phyloP scores from a whole-genome alignment of 2,797 vertebrate genomes.

The Percopsis omiscomaycus region DNA sequence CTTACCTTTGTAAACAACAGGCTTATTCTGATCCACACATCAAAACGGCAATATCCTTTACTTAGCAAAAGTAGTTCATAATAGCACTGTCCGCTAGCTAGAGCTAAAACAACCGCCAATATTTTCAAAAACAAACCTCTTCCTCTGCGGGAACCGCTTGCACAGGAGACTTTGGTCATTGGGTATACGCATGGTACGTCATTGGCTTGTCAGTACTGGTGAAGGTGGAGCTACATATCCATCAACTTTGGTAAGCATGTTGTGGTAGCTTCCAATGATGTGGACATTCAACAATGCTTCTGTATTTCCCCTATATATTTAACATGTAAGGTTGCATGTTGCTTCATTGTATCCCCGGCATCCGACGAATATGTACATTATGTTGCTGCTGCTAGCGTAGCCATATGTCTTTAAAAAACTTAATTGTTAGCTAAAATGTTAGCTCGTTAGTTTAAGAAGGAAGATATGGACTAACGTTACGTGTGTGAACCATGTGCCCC shows the following conservation, averaged over 20 bases:
- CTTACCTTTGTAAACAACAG: no score
- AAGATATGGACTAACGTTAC: no score
- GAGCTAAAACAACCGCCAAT: constrained; percentile 66
- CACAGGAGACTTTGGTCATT: constrained; percentile 25
- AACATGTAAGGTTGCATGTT: no score
- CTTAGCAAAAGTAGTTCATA: not conserved
- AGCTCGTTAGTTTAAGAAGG: no score
- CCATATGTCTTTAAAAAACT: no score
- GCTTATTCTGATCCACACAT: not conserved
- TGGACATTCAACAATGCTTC: not conserved
- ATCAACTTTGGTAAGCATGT: constrained; percentile 27
- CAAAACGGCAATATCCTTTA: not conserved
- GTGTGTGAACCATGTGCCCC: no score
- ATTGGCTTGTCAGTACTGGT: not conserved
- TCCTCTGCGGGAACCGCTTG: constrained; percentile 60
- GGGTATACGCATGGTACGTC: constrained; percentile 25
- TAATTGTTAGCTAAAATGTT: no score
- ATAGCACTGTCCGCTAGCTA: not conserved
- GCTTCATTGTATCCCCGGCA: no score
- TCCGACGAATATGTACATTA: no score
- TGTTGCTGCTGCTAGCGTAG: no score
- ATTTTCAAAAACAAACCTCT: constrained; percentile 77
- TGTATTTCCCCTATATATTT: not conserved
- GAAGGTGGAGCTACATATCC: constrained; percentile 39
- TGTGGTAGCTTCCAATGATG: not conserved